Base-by-base conservation (phyloP, 2,113 vertebrate species). In the Callithrix jacchus region DNA sequence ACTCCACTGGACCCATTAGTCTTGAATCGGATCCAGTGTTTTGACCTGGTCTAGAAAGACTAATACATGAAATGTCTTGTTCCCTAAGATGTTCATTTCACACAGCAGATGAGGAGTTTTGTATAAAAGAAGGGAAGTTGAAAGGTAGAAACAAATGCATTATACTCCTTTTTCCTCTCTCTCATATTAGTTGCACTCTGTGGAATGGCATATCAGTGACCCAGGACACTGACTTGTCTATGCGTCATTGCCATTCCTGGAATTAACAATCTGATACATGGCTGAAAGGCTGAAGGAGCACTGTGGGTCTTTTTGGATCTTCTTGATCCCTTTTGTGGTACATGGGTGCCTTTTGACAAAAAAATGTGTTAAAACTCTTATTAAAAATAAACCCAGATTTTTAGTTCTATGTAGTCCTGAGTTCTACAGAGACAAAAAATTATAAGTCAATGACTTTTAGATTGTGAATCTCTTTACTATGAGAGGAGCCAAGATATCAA, bases 61-160 rank as follows among this genome's bases (percentile, higher is more conserved):
- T 91, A 93, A 88, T 56, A 73, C 58, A 45, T 54, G 91, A 47
- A 97, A 61, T 47, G 6, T 66, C 79, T 87, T 87, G 27, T 92
- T 86, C 66, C 79, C 77, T 88, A 94, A 88, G 83, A 86, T 32
- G 9, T 80, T 92, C 45, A 93, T 98, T 97, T 97, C 83, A 95
- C 84, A 21, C 23, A 90, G 73, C 66, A 54, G 49, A 20, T 27
- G 17, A 58, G 32, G 21, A 87, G 25, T 21, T 89, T 94, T 64
- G 5, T 82, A 40, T 82, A 66, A 58, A 58, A 66, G 66, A n/a
- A n/a, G 8, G 42, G 80, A 92, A 76, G 30, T 45, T 76, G 11
- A 91, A 81, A 91, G 40, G 21, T 45, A 45, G 82, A 81, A 71
- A 80, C 6, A 49, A 71, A 70, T 37, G 12, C 8, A 3, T 40